Evolutionary conservation across 2,888 invertebrate species (phyloP).

Genomic region (Lochmaea capreae): DNA sequence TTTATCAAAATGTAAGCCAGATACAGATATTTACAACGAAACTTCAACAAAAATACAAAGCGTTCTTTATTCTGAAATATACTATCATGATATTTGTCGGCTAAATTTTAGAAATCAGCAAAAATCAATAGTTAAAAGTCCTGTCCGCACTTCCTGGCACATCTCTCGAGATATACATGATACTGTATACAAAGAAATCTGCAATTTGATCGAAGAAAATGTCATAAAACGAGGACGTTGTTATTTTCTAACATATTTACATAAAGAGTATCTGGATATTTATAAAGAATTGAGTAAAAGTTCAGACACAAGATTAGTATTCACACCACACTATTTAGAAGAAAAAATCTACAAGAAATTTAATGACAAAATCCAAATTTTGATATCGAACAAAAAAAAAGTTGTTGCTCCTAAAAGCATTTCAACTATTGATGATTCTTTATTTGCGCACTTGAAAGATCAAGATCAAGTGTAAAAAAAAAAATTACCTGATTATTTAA

Average conservation of each 20-base stretch:
- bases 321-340: not conserved
- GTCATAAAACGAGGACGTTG: constrained; percentile 30
- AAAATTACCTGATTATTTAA: constrained; percentile 37
- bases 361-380: constrained; percentile 28
- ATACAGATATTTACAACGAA: not conserved
- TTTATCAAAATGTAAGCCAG: not conserved
- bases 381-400: constrained; percentile 25
- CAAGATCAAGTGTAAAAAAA: not conserved
- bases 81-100: constrained; percentile 13
- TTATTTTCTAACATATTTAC: constrained; percentile 19
- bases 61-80: not conserved
- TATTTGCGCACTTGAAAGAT: constrained; percentile 36
- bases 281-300: not conserved
- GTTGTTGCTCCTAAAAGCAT: constrained; percentile 35
- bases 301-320: not conserved
- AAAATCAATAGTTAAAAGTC: constrained; percentile 5
- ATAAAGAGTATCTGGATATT: not conserved
- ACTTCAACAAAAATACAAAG: constrained; percentile 6
- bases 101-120: constrained; percentile 8
- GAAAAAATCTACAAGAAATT: constrained; percentile 33
- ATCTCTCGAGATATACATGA: not conserved
- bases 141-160: constrained; percentile 6
- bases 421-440: constrained; percentile 26
- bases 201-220: constrained; percentile 25
- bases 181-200: constrained; percentile 5